Evolutionary conservation across 1,140 invertebrate species (phyloP).

Genomic region (Apocrypta bakeri): DNA sequence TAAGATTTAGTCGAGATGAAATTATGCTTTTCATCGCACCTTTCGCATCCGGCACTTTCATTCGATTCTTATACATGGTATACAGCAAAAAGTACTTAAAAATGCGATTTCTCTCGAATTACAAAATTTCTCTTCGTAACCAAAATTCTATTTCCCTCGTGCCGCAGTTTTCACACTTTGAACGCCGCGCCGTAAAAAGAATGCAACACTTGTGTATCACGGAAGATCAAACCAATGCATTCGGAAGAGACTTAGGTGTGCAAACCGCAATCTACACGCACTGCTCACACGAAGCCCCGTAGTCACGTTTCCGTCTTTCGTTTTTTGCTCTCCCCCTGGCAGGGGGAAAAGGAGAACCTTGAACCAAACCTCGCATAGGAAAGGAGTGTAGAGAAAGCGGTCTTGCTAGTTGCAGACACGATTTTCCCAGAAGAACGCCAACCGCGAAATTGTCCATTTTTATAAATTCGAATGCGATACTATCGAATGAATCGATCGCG

Average conservation of each 20-base stretch:
- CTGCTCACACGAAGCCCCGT: constrained; percentile 38
- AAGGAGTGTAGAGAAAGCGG: constrained; percentile 63
- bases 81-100: too few species aligned
- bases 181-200: background rate
- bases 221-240: background rate
- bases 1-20: too few species aligned
- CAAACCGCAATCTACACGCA: constrained; percentile 37
- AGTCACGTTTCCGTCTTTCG: constrained; percentile 62
- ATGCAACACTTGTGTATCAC: background rate
- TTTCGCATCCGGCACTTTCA: too few species aligned
- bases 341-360: constrained; percentile 58
- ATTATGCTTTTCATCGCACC: too few species aligned
- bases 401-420: constrained; percentile 36
- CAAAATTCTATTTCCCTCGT: background rate
- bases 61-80: too few species aligned
- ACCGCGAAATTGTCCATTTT: constrained; percentile 61
- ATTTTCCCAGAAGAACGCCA: constrained; percentile 63
- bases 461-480: constrained; percentile 55
- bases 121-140: too few species aligned
- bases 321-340: constrained; percentile 49
- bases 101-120: too few species aligned
- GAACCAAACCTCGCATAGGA: constrained; percentile 58
- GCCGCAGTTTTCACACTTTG: background rate
- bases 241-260: constrained; percentile 11
- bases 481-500: constrained; percentile 22